Conservation (phyloP, 2,113 vertebrate species). For the Aspiorhynchus laticeps region DNA sequence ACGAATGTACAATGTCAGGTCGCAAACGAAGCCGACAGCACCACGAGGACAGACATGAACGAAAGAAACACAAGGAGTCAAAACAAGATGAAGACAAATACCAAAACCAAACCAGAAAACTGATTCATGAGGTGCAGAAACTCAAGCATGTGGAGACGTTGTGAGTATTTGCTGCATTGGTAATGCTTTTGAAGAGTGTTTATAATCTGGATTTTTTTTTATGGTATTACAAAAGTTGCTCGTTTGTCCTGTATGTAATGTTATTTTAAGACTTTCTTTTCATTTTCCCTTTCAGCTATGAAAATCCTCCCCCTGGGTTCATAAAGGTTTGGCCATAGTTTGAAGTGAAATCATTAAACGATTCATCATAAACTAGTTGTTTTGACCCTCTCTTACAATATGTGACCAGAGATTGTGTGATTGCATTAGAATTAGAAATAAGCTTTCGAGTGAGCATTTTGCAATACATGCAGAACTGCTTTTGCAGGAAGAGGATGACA, state of each 20-base stretch:
- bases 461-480: slow-evolving; percentile 18
- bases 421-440: neutral
- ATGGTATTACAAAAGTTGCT: neutral
- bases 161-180: slow-evolving; percentile 73
- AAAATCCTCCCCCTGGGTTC: slow-evolving; percentile 89
- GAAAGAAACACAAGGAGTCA: slow-evolving; percentile 69
- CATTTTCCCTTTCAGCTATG: slow-evolving; percentile 77
- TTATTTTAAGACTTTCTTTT: neutral
- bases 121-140: slow-evolving; percentile 84
- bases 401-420: neutral
- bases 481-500: slow-evolving; percentile 86
- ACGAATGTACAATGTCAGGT: slow-evolving; percentile 67
- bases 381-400: neutral
- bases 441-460: neutral
- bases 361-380: too few species aligned
- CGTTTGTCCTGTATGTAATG: neutral
- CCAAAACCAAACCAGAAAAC: slow-evolving; percentile 69
- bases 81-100: slow-evolving; percentile 73
- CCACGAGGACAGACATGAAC: slow-evolving; percentile 65
- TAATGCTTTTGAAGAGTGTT: neutral
- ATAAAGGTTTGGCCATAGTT: slow-evolving; percentile 82
- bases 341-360: neutral
- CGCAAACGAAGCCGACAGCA: slow-evolving; percentile 69
- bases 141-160: slow-evolving; percentile 92
- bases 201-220: neutral